Evolutionary conservation across 64 coral and sea anemone species (phyloP), one percentile per base, ranked within the genome.

Genomic region (Cladopsammia gracilis): DNA sequence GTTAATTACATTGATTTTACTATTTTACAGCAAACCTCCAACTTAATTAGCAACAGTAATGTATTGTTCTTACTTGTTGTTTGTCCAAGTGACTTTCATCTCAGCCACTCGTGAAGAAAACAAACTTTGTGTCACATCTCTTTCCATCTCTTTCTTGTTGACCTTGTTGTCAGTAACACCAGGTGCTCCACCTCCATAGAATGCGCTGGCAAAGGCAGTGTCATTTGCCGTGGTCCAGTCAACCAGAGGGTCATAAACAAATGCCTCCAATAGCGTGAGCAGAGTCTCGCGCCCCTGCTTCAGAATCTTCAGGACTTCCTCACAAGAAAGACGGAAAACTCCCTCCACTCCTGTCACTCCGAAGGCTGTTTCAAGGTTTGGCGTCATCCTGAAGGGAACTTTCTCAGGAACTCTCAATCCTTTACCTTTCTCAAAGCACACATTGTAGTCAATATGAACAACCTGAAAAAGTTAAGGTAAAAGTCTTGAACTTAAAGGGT

Each of bases 391-490:
- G 19, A 99, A 99, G 14, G 98, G 98, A 44, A 99, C 98, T 53
- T 96, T 99, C 48, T 99, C 98, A 59, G 98, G 98, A 20, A 99
- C 98, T 34, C 98, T 70, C 25, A 99, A 59, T 47, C 98, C 92
- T 78, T 89, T 93, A 7, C 98, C 98, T 79, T 99, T 99, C 84
- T 99, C 98, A 86, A 99, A 99, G 80, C 98, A 99, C 45, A 99
- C 95, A 49, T 99, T 99, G 81, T 99, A 99, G 70, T 99, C 98
- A 71, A 99, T 99, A 42, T 99, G 98, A 19, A 99, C 98, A 90
- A 99, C 91, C 96, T 98, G 11, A 13, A 45, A 86, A 68, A 88
- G 19, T 16, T 65, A 22, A 56, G 25, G 6, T 59, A 24, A 16
- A 53, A n/a, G 49, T 58, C 51, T 47, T 18, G 53, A 48, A 26